These are phyloP conservation scores for Drosophila parthenogenetica DNA, from an alignment of 2,888 invertebrate genomes.

Conservation along the genomic window DNA sequence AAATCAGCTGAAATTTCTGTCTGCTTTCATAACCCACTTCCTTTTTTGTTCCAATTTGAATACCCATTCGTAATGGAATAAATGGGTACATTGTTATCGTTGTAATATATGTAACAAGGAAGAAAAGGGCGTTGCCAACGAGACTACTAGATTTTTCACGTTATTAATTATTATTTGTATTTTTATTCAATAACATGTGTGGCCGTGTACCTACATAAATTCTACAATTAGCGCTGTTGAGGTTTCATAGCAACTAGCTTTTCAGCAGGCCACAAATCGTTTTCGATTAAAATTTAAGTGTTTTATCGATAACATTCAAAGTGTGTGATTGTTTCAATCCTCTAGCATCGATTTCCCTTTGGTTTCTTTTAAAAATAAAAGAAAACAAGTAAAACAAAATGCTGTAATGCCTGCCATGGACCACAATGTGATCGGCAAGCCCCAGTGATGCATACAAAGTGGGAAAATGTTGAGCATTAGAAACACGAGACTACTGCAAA, in stretches of 20 bases:
- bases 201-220: neutral
- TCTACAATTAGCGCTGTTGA: neutral
- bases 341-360: constrained; percentile 70
- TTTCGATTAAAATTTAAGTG: constrained; percentile 1
- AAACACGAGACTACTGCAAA: constrained; percentile 74
- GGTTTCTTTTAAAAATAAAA: constrained; percentile 72
- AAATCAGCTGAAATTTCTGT: too few relatives aligned
- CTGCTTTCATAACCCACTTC: too few relatives aligned
- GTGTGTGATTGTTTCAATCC: constrained; percentile 22
- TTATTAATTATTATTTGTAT: neutral
- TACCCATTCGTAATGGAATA: too few relatives aligned
- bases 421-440: constrained; percentile 71
- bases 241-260: constrained; percentile 21
- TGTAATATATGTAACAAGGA: too few relatives aligned
- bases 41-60: too few relatives aligned
- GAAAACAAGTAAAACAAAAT: constrained; percentile 62
- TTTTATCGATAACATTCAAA: constrained; percentile 14
- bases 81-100: too few relatives aligned
- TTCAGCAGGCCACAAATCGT: neutral
- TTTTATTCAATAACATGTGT: neutral
- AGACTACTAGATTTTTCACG: too few relatives aligned
- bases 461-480: constrained; percentile 79
- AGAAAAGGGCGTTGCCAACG: too few relatives aligned
- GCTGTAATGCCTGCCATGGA: constrained; percentile 55
- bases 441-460: constrained; percentile 60